Evolutionary conservation across 1,140 invertebrate species (phyloP).

Genomic region (Metopolophium dirhodum): DNA sequence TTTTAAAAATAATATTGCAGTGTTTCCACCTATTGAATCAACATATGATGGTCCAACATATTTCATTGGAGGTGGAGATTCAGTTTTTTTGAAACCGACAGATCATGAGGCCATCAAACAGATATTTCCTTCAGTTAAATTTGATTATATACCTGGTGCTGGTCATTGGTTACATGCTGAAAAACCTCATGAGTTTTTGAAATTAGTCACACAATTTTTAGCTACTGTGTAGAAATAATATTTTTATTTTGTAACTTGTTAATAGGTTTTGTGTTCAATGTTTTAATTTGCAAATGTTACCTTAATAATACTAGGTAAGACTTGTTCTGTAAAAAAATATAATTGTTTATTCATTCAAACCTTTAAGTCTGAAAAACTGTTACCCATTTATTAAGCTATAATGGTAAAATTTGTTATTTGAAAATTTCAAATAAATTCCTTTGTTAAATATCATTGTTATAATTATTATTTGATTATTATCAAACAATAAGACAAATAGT

Average conservation of each 20-base stretch:
- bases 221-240: conserved; percentile 2
- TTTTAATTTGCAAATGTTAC: background rate
- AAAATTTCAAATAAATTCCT: background rate
- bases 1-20: conserved; percentile 68
- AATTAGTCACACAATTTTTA: conserved; percentile 59
- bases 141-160: conserved; percentile 78
- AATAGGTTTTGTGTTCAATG: background rate
- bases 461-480: too few species aligned
- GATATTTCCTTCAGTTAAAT: conserved; percentile 78
- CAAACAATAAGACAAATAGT: too few species aligned
- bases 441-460: background rate
- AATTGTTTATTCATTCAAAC: background rate
- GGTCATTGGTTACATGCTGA: conserved; percentile 94
- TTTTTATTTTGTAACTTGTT: background rate
- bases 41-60: conserved; percentile 74
- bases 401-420: background rate
- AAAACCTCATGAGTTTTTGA: conserved; percentile 81
- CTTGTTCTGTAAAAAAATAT: background rate
- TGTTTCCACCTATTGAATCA: conserved; percentile 68
- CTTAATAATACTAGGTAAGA: background rate
- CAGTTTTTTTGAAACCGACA: conserved; percentile 75
- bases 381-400: background rate
- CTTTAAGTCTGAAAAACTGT: background rate
- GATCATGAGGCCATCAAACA: conserved; percentile 74
- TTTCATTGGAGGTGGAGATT: conserved; percentile 82